These are phyloP conservation scores for Hybognathus amarus DNA, from an alignment of 2,797 vertebrate genomes.

Conservation along the genomic window DNA sequence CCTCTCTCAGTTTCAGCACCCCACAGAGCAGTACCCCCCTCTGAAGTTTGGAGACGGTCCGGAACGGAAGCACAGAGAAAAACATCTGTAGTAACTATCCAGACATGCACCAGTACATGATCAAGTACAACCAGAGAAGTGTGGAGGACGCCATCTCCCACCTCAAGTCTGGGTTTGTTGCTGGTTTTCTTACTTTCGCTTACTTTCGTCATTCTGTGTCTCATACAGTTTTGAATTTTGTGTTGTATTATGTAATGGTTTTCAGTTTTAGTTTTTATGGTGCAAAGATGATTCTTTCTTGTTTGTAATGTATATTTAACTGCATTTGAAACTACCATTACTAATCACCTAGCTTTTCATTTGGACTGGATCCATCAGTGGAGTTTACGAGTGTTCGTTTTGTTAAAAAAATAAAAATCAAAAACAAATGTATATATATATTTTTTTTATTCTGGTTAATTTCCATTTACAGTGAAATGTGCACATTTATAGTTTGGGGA, in stretches of 20 bases:
- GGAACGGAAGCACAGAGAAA: slow-evolving; percentile 95
- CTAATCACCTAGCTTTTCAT: neutral
- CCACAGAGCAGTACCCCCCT: slow-evolving; percentile 94
- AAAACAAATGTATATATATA: neutral
- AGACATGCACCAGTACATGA: slow-evolving; percentile 95
- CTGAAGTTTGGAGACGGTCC: slow-evolving; percentile 94
- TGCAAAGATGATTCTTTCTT: too few relatives aligned
- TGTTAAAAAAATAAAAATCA: neutral
- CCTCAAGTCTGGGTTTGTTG: slow-evolving; percentile 90
- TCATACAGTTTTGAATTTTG: neutral
- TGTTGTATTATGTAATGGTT: neutral
- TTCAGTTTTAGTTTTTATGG: neutral
- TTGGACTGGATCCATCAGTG: neutral
- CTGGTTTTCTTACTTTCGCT: slow-evolving; percentile 34
- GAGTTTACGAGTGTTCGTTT: neutral
- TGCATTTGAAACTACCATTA: neutral
- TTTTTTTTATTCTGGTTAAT: neutral
- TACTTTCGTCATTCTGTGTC: neutral
- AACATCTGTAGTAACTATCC: slow-evolving; percentile 97
- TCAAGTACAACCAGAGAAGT: slow-evolving; percentile 92
- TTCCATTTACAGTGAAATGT: neutral
- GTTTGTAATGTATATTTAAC: neutral
- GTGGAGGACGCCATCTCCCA: slow-evolving; percentile 92
- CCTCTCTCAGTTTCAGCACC: slow-evolving; percentile 88
- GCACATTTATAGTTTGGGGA: neutral